A percentile compares a stretch with the other conserved stretches of the same genome.
phyloP scores from a whole-genome alignment of 2,797 vertebrate species.

The Pseudotriccus pelzelni region DNA sequence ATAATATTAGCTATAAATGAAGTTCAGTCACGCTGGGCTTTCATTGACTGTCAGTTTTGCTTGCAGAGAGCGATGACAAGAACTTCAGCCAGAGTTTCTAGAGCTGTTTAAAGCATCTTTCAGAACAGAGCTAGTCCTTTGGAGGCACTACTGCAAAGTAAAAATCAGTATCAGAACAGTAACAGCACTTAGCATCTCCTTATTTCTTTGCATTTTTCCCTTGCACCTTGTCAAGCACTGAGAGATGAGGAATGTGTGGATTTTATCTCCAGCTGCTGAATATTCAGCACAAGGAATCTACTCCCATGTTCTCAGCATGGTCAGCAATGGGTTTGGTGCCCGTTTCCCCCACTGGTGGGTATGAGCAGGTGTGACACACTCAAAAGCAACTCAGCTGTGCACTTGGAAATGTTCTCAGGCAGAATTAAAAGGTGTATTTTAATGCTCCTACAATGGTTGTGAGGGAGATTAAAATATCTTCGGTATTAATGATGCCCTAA shows the following conservation, averaged over 20 bases:
- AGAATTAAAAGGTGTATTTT: constrained; percentile 14
- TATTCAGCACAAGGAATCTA: constrained; percentile 9
- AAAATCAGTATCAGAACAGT: not conserved
- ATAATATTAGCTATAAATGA: not conserved
- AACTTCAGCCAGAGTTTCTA: constrained; percentile 49
- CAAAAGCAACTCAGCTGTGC: constrained; percentile 22
- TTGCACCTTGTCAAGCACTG: constrained; percentile 9
- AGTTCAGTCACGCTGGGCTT: not conserved
- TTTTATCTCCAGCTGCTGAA: not conserved
- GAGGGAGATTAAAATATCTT: constrained; percentile 43
- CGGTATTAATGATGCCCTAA: not conserved
- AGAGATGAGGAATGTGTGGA: constrained; percentile 47
- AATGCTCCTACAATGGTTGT: constrained; percentile 19
- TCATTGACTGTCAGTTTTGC: not conserved
- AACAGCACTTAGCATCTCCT: not conserved
- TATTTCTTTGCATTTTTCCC: not conserved
- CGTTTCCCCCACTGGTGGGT: not conserved
- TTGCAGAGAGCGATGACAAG: not conserved
- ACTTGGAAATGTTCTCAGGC: constrained; percentile 31
- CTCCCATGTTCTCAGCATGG: constrained; percentile 15
- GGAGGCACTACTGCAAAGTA: constrained; percentile 20
- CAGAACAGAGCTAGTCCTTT: not conserved
- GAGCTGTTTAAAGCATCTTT: not conserved
- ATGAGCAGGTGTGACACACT: constrained; percentile 45
- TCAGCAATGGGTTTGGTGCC: constrained; percentile 28